Percentiles rank a stretch among this genome's conserved stretches.
phyloP scores from a whole-genome alignment of 1,140 invertebrate genomes.

The Brachionus plicatilis region DNA sequence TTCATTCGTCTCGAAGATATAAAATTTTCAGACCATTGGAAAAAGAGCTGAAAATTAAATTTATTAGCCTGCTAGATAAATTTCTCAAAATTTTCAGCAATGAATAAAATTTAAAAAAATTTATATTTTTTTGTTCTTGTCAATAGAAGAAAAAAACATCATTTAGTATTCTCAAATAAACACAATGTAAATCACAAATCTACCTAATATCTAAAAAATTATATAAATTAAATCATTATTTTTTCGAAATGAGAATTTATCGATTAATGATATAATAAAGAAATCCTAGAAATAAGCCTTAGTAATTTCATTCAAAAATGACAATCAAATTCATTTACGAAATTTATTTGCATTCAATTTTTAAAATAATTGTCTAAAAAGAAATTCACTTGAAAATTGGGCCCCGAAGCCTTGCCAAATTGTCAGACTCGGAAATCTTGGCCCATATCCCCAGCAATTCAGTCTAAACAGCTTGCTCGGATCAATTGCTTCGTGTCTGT shows the following conservation, averaged over 20 bases:
- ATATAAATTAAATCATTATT: not conserved
- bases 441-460: not conserved
- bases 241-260: not conserved
- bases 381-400: not conserved
- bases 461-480: not conserved
- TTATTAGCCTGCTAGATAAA: not conserved
- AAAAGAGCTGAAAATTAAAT: not conserved
- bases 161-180: not conserved
- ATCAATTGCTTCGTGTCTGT: not conserved
- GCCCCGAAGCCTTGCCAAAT: not conserved
- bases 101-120: not conserved
- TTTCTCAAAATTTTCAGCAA: not conserved
- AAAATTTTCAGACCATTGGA: not conserved
- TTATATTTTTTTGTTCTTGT: not conserved
- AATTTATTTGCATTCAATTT: not conserved
- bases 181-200: not conserved
- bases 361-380: not conserved
- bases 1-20: not conserved
- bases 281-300: not conserved
- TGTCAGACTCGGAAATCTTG: not conserved
- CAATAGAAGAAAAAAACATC: not conserved
- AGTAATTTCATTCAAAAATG: not conserved
- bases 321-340: not conserved
- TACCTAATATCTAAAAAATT: not conserved
- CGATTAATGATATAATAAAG: constrained; percentile 7